Base-by-base conservation (phyloP, 2,888 invertebrate species). In the Zaprionus lineosus region DNA sequence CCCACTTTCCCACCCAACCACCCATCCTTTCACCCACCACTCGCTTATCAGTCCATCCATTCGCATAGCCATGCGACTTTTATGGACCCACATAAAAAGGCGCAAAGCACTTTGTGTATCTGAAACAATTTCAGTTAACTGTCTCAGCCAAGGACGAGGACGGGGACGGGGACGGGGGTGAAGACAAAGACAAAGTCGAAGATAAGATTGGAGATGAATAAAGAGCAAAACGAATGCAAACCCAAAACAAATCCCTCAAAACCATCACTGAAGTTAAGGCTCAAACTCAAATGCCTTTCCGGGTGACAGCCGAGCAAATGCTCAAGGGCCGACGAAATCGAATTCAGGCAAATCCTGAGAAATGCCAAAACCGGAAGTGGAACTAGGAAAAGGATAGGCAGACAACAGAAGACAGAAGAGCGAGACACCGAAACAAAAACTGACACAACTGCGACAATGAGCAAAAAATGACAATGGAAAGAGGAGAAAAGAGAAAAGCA, bases 211-310 rank as follows among this genome's bases (percentile, higher is more conserved):
- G n/a, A n/a, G n/a, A 11, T 21, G 34, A 31, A 11, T 36, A 15
- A n/a, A n/a, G n/a, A n/a, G n/a, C n/a, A 21, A 24, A n/a, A 15
- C 14, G 37, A 41, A 44, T 34, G 46, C 37, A 39, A 39, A 41
- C 9, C 34, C 56, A 61, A 83, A 83, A 63, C 65, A 76, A 84
- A 82, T 64, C 53, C 72, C 63, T 46, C 83, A 67, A 72, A 63
- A 34, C 72, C 67, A 64, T 78, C 68, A 82, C 75, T 61, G 58
- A 40, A 51, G 58, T 56, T 59, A 2, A 24, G 8, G 24, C 24
- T 24, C 46, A 39, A 33, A 16, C 37, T 21, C 15, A 29, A 19
- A 28, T n/a, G 33, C 8, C 11, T 29, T 29, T n/a, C 11, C 6
- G n/a, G 15, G 26, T 37, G 55, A 39, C 48, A 48, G 37, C 34